Base-by-base conservation (phyloP, 2,888 invertebrate genomes). In the Seira ritae region DNA sequence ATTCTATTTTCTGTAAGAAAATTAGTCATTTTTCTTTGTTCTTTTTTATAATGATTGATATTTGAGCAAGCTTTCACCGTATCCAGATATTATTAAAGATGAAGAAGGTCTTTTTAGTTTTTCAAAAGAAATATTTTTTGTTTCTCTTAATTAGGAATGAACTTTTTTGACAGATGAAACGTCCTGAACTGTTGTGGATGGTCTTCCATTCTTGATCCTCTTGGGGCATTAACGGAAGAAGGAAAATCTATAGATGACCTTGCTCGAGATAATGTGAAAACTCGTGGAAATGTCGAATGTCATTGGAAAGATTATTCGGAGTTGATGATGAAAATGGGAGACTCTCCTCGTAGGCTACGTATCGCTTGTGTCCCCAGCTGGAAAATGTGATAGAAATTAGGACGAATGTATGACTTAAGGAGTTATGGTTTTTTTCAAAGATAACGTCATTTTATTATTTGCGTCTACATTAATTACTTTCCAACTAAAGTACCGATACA, bases 361-460 rank as follows among this genome's bases (percentile, higher is more conserved):
- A 76, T 87, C 87, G 72, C 87, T 87, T 15, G 85, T 80, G 68
- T 87, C 87, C 65, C 87, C 87, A 60, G 87, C 87, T 87, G 74
- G 37, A 80, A 76, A 37, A 65, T 31, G 31, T 31, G 31, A 31
- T 2, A 31, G 31, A 31, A 31, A 31, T 31, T 31, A 31, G 31
- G 31, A 31, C 31, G 31, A 2, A 31, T 31, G 31, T 8, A 31
- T 31, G 2, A 4, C 31, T 31, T 31, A 4, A 31, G 31, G 31
- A 31, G 8, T 31, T 1, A 67, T 31, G 1, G 1, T 23, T 67
- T 67, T 22, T 31, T 15, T 67, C n/a, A n/a, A n/a, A n/a, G n/a
- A n/a, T n/a, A n/a, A n/a, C n/a, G n/a, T n/a, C n/a, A n/a, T 31
- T 31, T 31, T 31, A 31, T 31, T 31, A 31, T 31, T 8, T 31